Evolutionary conservation across 2,113 vertebrate genomes (phyloP).

Genomic region (Neolamprologus toae): DNA sequence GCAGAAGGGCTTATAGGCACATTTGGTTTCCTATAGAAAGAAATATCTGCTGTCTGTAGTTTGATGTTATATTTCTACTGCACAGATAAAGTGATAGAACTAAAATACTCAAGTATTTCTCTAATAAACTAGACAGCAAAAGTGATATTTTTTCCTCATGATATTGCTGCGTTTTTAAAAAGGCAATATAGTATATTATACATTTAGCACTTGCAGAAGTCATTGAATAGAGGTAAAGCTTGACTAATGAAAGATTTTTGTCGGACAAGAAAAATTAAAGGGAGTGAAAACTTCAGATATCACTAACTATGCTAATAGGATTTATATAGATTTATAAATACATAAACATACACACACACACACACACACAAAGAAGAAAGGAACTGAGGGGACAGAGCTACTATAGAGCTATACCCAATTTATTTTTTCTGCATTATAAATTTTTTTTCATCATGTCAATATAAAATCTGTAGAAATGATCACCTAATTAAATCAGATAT

Average conservation of each 20-base stretch:
- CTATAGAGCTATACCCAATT: too few species aligned
- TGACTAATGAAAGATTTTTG: neutral
- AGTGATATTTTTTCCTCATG: neutral
- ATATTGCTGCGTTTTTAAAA: neutral
- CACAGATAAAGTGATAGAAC: neutral
- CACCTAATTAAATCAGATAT: neutral
- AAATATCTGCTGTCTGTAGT: neutral
- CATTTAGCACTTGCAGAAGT: neutral
- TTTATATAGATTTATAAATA: neutral
- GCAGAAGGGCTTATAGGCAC: neutral
- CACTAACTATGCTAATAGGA: neutral
- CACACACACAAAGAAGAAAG: neutral
- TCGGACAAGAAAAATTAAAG: fast-evolving
- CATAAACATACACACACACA: neutral
- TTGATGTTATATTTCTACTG: neutral
- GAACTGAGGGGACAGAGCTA: neutral
- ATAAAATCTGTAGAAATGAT: neutral
- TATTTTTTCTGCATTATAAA: neutral
- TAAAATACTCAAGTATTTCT: neutral
- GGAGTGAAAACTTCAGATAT: neutral
- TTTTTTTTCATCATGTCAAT: neutral
- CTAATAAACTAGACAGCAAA: neutral
- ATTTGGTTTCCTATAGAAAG: neutral
- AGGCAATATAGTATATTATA: neutral
- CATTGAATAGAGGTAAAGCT: neutral